Percentiles rank a stretch among this genome's conserved stretches.
phyloP scores from a whole-genome alignment of 2,113 vertebrate genomes.

The Entosphenus tridentatus region DNA sequence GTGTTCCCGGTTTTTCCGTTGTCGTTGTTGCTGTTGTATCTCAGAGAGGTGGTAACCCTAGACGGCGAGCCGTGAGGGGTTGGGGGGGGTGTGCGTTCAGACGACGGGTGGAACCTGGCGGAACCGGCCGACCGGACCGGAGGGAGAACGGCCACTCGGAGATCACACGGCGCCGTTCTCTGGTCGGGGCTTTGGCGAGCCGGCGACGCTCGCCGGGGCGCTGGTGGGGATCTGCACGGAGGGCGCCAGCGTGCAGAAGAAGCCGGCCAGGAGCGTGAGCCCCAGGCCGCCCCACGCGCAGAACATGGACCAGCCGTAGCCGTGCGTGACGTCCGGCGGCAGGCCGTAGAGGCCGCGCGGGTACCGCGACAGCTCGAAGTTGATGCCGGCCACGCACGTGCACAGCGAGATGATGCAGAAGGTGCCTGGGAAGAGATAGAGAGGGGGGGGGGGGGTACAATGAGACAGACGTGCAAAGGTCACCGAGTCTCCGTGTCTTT shows the following conservation, averaged over 20 bases:
- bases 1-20: no score
- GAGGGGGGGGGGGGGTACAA: slow-evolving; percentile 8
- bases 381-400: slow-evolving; percentile 74
- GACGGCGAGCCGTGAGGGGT: no score
- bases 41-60: no score
- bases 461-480: background rate
- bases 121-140: no score
- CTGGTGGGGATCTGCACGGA: slow-evolving; percentile 44
- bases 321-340: slow-evolving; percentile 78
- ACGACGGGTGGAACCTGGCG: no score
- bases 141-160: no score
- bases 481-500: background rate
- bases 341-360: slow-evolving; percentile 64
- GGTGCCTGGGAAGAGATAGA: slow-evolving; percentile 34
- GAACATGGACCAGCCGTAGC: slow-evolving; percentile 92
- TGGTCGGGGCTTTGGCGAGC: slow-evolving; percentile 51
- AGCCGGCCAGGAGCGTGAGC: slow-evolving; percentile 64
- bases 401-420: slow-evolving; percentile 82
- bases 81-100: no score
- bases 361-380: slow-evolving; percentile 73
- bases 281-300: slow-evolving; percentile 79
- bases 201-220: slow-evolving; percentile 19
- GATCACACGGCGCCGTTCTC: slow-evolving; percentile 70
- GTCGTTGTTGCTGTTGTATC: no score
- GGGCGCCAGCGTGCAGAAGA: slow-evolving; percentile 66